phyloP scores from a whole-genome alignment of 2,797 vertebrate genomes.

The Sciurus carolinensis region DNA sequence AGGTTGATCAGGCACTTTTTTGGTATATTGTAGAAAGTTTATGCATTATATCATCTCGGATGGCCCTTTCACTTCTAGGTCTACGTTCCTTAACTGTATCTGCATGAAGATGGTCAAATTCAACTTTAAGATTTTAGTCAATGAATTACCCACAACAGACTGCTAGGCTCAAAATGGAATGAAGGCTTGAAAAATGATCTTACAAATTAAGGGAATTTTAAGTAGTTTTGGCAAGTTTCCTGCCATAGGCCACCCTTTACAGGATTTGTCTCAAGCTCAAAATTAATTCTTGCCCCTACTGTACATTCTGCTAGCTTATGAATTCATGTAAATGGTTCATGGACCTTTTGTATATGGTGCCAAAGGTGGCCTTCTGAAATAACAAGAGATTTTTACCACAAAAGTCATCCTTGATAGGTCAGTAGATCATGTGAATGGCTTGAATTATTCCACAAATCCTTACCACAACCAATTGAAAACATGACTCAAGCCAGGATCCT shows the following conservation, averaged over 20 bases:
- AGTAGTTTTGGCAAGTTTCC: slow-evolving; percentile 55
- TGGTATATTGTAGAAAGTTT: not conserved
- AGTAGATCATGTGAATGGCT: not conserved
- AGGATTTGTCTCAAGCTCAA: slow-evolving; percentile 31
- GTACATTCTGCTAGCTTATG: slow-evolving; percentile 6
- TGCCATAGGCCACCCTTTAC: not conserved
- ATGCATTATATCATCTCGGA: not conserved
- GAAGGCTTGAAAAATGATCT: not conserved
- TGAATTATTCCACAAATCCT: slow-evolving; percentile 57
- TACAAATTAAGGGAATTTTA: slow-evolving; percentile 15
- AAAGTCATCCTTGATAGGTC: not conserved
- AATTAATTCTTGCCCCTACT: slow-evolving; percentile 26
- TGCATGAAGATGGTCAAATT: not conserved
- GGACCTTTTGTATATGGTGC: not conserved
- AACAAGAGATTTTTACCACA: not conserved
- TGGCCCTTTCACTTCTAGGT: not conserved
- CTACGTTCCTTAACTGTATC: slow-evolving; percentile 33
- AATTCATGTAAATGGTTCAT: not conserved
- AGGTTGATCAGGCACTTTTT: slow-evolving; percentile 15
- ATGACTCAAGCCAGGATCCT: slow-evolving; percentile 16
- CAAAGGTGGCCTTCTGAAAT: slow-evolving; percentile 40
- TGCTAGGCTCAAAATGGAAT: slow-evolving; percentile 1
- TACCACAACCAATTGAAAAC: slow-evolving; percentile 26
- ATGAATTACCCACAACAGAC: not conserved
- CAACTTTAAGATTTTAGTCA: not conserved